Evolutionary conservation across 2,888 invertebrate genomes (phyloP), one percentile per base, ranked within the genome.

Genomic region (Nomada goodeniana): DNA sequence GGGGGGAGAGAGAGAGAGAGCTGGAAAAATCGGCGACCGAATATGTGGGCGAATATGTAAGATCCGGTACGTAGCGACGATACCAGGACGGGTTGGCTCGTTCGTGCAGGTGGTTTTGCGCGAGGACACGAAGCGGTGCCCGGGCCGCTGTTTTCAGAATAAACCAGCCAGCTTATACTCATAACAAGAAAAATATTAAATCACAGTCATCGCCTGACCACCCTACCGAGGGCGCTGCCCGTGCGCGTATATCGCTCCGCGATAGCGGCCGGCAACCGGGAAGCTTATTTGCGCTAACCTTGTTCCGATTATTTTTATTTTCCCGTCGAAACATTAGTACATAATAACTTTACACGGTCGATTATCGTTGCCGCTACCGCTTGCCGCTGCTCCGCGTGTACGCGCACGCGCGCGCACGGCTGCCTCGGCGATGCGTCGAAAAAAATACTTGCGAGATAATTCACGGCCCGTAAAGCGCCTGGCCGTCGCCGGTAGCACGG

Each of bases 181-280:
- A 92, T 92, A 93, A 92, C 92, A 92, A 91, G 91, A 91, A 92
- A 92, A 93, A 91, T 92, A 92, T 92, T 92, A 92, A 93, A 93
- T 91, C 91, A 91, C 90, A 90, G 88, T 86, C 88, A 86, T 88
- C 87, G 86, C 80, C 84, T 82, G 71, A 67, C 81, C 68, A 52
- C 86, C 86, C 84, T 77, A 74, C 78, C 86, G 73, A 20, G 63
- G 55, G 50, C 86, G 78, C 78, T 78, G 80, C 82, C 84, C 63
- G 63, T 75, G 70, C 72, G 52, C n/a, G 18, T 53, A 47, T 42
- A 52, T 52, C 68, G 59, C 44, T 78, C 68, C 26, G 44, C 82
- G 74, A 82, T 78, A 65, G 82, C 65, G 75, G 63, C 70, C 64
- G 60, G 23, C 42, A 42, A 65, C 63, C 60, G n/a, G 72, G 57